Evolutionary conservation across 2,113 vertebrate genomes (phyloP).

Genomic region (Callocephalon fimbriatum): DNA sequence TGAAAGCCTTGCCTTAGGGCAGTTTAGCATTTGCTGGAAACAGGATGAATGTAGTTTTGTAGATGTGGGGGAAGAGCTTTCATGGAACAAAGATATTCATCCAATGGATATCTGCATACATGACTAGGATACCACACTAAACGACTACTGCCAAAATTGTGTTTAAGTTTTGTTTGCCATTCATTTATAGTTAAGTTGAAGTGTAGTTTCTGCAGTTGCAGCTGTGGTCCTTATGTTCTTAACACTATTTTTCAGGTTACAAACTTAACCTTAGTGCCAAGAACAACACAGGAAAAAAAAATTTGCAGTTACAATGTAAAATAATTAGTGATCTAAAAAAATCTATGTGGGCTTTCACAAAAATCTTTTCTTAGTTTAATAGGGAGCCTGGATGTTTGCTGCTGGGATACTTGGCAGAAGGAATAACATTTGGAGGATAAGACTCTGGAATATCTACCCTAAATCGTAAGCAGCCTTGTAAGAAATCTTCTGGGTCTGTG

Average conservation of each 20-base stretch:
- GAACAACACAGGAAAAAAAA: not conserved
- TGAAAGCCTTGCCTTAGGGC: not conserved
- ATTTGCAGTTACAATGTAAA: fast-evolving
- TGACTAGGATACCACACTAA: not conserved
- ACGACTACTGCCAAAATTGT: not conserved
- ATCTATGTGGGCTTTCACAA: not conserved
- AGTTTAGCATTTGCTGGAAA: not conserved
- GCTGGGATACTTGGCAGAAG: not conserved
- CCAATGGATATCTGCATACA: not conserved
- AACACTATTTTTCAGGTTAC: not conserved
- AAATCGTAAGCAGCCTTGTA: not conserved
- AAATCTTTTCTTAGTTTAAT: not conserved
- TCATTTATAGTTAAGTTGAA: not conserved
- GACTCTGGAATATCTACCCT: not conserved
- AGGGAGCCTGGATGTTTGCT: not conserved
- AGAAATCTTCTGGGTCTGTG: not conserved
- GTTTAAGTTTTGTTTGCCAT: not conserved
- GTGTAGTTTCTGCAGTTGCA: not conserved
- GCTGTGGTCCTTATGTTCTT: not conserved
- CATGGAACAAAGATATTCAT: not conserved
- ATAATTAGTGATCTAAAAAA: not conserved
- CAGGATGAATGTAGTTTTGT: not conserved
- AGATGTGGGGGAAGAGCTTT: not conserved
- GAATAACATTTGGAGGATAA: not conserved
- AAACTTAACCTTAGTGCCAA: not conserved